Percentiles rank a stretch among this genome's conserved stretches.
Conservation (phyloP, 1,140 invertebrate genomes). For the Drosophila persimilis region DNA sequence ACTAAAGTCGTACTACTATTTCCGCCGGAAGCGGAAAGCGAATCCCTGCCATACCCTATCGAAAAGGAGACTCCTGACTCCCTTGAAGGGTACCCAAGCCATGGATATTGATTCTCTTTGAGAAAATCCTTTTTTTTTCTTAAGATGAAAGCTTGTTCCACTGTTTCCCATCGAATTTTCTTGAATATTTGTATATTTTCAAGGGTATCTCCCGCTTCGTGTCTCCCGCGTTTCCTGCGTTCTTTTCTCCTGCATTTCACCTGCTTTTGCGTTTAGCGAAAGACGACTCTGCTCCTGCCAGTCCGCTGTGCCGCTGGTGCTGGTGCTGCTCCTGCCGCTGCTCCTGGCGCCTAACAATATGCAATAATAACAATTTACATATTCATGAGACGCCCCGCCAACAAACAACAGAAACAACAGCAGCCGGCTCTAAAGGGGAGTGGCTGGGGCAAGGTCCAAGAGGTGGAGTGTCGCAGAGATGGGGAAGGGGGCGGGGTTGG, state of each 20-base stretch:
- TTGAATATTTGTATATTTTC: slow-evolving; percentile 3
- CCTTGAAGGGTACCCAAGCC: too few species aligned
- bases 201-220: too few species aligned
- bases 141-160: too few species aligned
- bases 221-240: not conserved
- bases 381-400: slow-evolving; percentile 71
- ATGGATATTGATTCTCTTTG: too few species aligned
- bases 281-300: not conserved
- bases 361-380: slow-evolving; percentile 81
- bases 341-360: slow-evolving; percentile 72
- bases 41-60: not conserved
- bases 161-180: too few species aligned
- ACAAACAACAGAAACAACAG: slow-evolving; percentile 52
- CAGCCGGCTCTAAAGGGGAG: slow-evolving; percentile 14
- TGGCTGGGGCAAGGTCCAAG: not conserved
- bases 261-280: slow-evolving; percentile 29
- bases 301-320: slow-evolving; percentile 26
- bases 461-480: not conserved
- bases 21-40: slow-evolving; percentile 15
- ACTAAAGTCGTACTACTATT: slow-evolving; percentile 9
- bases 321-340: slow-evolving; percentile 13
- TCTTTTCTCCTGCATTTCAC: not conserved
- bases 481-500: slow-evolving; percentile 12
- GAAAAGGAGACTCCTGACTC: not conserved
- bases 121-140: too few species aligned